phyloP scores from a whole-genome alignment of 2,888 invertebrate genomes.

The Entomobrya multifasciata region DNA sequence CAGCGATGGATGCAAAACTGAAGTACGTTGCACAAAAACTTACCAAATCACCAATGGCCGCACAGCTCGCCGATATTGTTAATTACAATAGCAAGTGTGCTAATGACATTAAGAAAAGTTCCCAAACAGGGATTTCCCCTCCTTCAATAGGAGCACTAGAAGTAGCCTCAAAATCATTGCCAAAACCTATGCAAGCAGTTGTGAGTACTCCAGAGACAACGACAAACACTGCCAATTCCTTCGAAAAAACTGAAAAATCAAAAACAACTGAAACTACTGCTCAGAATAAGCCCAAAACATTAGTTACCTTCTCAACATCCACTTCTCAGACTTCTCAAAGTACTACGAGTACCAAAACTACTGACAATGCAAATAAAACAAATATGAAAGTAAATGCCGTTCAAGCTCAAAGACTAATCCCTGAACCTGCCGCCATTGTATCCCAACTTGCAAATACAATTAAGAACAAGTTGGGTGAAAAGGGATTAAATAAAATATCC shows the following conservation, averaged over 20 bases:
- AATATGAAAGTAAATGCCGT: no score
- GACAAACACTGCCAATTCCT: no score
- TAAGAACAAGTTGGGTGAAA: background rate
- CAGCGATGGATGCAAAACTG: background rate
- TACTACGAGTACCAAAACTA: background rate
- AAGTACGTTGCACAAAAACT: background rate
- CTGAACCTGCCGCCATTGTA: background rate
- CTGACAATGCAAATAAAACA: no score
- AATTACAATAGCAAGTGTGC: background rate
- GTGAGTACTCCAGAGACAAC: no score
- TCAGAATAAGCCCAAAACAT: background rate
- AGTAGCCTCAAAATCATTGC: no score
- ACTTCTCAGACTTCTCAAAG: background rate
- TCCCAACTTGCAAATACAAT: slow-evolving; percentile 11
- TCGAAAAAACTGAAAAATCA: background rate
- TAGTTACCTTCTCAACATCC: background rate
- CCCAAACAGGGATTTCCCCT: background rate
- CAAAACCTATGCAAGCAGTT: background rate
- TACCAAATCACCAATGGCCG: background rate
- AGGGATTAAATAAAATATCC: background rate
- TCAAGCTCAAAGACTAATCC: background rate
- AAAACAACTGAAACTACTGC: background rate
- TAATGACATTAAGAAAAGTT: background rate
- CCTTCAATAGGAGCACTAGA: background rate
- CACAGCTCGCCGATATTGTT: background rate